These are phyloP conservation scores for Mallateleia sp. DNA, from an alignment of 2,888 invertebrate species.

Conservation along the genomic window DNA sequence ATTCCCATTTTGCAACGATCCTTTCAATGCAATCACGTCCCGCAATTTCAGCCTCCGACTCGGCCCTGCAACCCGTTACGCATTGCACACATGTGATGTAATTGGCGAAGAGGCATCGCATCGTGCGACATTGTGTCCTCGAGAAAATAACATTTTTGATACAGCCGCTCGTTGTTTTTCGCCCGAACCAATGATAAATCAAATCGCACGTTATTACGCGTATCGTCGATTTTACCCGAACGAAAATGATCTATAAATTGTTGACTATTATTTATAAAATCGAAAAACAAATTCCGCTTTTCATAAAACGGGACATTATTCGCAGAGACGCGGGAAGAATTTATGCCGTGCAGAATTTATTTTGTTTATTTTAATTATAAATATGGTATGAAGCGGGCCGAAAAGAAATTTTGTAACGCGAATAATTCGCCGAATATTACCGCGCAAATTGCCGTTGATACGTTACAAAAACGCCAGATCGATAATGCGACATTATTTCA, in stretches of 20 bases:
- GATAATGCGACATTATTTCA: conserved; percentile 36
- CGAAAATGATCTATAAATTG: no score
- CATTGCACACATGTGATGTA: conserved; percentile 50
- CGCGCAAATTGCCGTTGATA: conserved; percentile 13
- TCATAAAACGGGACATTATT: no score
- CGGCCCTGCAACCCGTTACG: conserved; percentile 54
- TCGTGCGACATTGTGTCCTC: conserved; percentile 22
- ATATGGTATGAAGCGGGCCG: no score
- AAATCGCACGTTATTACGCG: not conserved
- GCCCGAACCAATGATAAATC: not conserved
- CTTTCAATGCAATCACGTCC: conserved; percentile 63
- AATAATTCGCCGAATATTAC: no score
- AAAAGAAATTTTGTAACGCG: no score
- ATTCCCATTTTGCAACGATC: conserved; percentile 73
- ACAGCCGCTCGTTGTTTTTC: not conserved
- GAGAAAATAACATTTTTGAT: conserved; percentile 29
- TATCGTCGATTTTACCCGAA: no score
- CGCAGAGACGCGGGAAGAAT: no score
- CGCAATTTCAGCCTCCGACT: conserved; percentile 55
- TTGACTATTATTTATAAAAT: no score
- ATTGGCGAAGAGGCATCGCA: conserved; percentile 45
- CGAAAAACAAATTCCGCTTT: no score
- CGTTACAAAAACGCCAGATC: conserved; percentile 40
- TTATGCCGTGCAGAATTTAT: no score
- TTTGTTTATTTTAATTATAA: no score